A percentile compares a stretch with the other conserved stretches of the same genome.
These are phyloP conservation scores for Heliopora coerulea DNA, from an alignment of 92 coral and sea anemone species.

Conservation along the genomic window DNA sequence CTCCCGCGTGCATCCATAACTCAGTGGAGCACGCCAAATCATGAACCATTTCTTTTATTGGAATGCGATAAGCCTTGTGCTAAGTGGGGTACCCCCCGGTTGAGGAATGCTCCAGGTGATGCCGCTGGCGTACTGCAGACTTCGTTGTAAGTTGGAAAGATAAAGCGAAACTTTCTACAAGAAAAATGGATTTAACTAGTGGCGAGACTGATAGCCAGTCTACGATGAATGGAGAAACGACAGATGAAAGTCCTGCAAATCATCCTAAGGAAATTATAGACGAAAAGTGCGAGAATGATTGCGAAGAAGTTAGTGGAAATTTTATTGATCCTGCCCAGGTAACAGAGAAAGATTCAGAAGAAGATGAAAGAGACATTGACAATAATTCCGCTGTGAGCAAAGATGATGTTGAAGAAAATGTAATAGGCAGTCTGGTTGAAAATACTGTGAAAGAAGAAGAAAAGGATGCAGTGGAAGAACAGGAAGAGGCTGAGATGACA, in stretches of 20 bases:
- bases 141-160: no score
- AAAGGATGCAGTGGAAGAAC: slow-evolving; percentile 2
- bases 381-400: background rate
- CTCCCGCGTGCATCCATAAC: no score
- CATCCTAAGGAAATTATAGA: background rate
- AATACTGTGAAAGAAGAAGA: background rate
- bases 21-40: no score
- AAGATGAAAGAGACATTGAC: background rate
- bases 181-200: no score
- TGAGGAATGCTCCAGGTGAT: no score
- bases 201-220: background rate
- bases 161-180: no score
- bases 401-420: background rate
- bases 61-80: no score
- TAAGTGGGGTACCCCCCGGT: no score
- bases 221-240: background rate
- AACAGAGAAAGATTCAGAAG: background rate
- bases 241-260: background rate
- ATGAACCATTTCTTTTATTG: no score
- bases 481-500: slow-evolving; percentile 52
- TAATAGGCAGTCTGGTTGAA: background rate
- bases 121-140: no score
- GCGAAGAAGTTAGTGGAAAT: background rate
- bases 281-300: background rate
- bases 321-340: background rate